phyloP scores from a whole-genome alignment of 2,888 invertebrate genomes.

The Aphodius sticticus region DNA sequence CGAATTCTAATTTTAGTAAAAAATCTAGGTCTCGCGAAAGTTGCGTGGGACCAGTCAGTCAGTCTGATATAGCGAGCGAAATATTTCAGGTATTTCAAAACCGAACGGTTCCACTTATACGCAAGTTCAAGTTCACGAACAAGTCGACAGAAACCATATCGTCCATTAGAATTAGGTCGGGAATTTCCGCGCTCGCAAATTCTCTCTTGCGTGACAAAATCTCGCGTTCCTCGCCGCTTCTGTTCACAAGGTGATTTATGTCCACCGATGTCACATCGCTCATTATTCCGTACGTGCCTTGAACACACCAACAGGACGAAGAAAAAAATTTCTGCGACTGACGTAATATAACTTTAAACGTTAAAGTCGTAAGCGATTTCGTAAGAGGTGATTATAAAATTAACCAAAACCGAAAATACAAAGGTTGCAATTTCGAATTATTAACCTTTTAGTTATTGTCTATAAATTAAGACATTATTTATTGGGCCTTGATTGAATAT shows the following conservation, averaged over 20 bases:
- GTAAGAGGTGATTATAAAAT: no score
- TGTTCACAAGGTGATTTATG: neutral
- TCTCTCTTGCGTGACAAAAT: neutral
- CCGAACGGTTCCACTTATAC: neutral
- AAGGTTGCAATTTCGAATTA: neutral
- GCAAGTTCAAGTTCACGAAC: neutral
- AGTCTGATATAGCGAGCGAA: neutral
- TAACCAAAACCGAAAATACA: no score
- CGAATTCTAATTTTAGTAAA: neutral
- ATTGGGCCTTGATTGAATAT: neutral
- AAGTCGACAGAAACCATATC: neutral
- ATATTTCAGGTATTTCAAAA: neutral
- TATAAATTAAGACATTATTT: neutral
- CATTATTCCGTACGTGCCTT: neutral
- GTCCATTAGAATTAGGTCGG: constrained; percentile 4
- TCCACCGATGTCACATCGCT: neutral
- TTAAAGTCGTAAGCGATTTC: neutral
- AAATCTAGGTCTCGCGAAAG: neutral
- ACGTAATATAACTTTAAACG: neutral
- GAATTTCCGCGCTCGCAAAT: neutral
- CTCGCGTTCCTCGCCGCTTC: neutral
- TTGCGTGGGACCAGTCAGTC: neutral
- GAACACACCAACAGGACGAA: neutral
- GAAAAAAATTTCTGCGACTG: neutral
- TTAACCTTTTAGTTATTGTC: neutral